phyloP scores from a whole-genome alignment of 2,113 vertebrate genomes.

The Xenopus tropicalis region DNA sequence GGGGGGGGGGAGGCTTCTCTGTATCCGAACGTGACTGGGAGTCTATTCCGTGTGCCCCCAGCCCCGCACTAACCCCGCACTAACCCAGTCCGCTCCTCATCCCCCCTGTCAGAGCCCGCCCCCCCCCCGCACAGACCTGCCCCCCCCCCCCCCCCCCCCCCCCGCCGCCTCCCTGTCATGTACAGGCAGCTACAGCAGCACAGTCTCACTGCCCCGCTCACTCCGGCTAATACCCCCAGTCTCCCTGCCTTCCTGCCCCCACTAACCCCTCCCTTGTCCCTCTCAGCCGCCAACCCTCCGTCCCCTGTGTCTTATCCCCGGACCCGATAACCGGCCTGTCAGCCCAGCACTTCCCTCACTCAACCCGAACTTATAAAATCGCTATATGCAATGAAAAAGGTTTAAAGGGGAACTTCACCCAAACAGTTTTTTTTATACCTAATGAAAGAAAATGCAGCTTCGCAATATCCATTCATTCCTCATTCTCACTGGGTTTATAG shows the following conservation, averaged over 20 bases:
- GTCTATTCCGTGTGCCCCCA: background rate
- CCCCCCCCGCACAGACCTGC: background rate
- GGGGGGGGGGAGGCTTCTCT: background rate
- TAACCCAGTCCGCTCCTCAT: constrained; percentile 9
- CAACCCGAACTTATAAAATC: too few relatives aligned
- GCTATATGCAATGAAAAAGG: too few relatives aligned
- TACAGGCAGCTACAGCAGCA: constrained; percentile 9
- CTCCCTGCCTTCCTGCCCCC: background rate
- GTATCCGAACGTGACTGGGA: constrained; percentile 26
- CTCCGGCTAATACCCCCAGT: background rate
- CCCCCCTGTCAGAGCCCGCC: constrained; percentile 2
- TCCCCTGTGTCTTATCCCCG: too few relatives aligned
- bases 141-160: background rate
- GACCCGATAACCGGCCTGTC: too few relatives aligned
- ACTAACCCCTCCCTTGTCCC: background rate
- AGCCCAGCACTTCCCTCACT: too few relatives aligned
- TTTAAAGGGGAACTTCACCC: too few relatives aligned
- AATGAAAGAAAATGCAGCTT: too few relatives aligned
- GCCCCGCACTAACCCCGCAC: constrained; percentile 12
- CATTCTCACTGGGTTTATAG: too few relatives aligned
- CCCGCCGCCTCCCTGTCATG: background rate
- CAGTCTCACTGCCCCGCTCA: background rate
- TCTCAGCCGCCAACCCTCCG: too few relatives aligned
- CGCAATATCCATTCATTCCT: too few relatives aligned
- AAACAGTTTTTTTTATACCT: too few relatives aligned